These are phyloP conservation scores for Benitochromis conjunctus DNA, from an alignment of 2,113 vertebrate genomes.

Conservation along the genomic window DNA sequence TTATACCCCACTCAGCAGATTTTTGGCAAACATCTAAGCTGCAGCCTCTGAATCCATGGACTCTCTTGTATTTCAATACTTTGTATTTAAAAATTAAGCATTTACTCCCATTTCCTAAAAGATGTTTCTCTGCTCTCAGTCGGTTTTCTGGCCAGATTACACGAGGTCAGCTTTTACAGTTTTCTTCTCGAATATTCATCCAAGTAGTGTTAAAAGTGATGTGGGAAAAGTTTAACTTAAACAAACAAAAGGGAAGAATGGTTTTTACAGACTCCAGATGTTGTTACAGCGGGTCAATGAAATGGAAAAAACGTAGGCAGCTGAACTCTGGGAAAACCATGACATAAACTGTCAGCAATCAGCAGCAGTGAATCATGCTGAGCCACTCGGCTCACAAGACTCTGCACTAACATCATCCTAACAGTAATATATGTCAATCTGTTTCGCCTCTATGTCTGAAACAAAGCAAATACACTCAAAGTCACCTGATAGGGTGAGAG, in stretches of 20 bases:
- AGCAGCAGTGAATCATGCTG: conserved; percentile 60
- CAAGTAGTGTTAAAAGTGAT: not conserved
- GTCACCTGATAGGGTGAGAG: not conserved
- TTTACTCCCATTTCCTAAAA: not conserved
- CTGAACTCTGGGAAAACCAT: conserved; percentile 54
- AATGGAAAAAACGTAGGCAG: conserved; percentile 54
- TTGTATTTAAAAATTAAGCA: not conserved
- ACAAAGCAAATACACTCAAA: conserved; percentile 8
- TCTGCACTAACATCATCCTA: conserved; percentile 5
- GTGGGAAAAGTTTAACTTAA: conserved; percentile 31
- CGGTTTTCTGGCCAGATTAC: not conserved
- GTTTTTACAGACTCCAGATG: conserved; percentile 47
- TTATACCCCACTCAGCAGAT: conserved; percentile 52
- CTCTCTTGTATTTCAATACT: not conserved
- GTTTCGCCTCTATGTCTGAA: conserved; percentile 22
- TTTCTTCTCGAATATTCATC: not conserved
- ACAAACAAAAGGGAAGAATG: not conserved
- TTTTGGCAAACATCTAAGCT: conserved; percentile 42
- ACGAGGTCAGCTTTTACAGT: not conserved
- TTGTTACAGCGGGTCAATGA: conserved; percentile 23
- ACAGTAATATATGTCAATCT: conserved; percentile 8
- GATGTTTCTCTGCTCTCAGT: not conserved
- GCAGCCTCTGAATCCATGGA: not conserved
- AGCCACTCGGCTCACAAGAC: conserved; percentile 23
- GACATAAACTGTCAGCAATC: conserved; percentile 62